phyloP scores from a whole-genome alignment of 2,888 invertebrate genomes.

The Embidobia sp. region DNA sequence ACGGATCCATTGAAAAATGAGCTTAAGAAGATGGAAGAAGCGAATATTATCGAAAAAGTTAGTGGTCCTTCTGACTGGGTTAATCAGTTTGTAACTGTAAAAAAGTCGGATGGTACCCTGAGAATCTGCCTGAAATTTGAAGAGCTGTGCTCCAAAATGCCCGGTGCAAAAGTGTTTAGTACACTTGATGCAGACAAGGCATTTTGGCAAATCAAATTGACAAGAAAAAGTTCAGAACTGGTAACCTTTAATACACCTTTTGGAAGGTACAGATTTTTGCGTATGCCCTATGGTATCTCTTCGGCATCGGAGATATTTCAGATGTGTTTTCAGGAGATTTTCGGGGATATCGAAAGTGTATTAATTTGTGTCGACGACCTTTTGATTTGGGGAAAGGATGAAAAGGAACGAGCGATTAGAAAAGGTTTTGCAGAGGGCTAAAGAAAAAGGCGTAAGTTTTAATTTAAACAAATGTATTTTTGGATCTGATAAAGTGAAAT shows the following conservation, averaged over 20 bases:
- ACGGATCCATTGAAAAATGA: slow-evolving; percentile 58
- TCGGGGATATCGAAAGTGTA: slow-evolving; percentile 11
- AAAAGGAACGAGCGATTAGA: slow-evolving; percentile 66
- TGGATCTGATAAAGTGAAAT: not conserved
- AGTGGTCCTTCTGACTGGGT: slow-evolving; percentile 65
- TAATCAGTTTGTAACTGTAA: slow-evolving; percentile 60
- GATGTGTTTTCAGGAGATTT: not conserved
- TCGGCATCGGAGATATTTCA: slow-evolving; percentile 56
- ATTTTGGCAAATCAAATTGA: slow-evolving; percentile 69
- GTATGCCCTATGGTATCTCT: slow-evolving; percentile 71
- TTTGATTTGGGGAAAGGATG: slow-evolving; percentile 64
- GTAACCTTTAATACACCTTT: slow-evolving; percentile 70
- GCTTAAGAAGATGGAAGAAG: slow-evolving; percentile 35
- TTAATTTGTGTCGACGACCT: slow-evolving; percentile 12
- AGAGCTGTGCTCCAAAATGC: slow-evolving; percentile 68
- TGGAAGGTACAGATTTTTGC: slow-evolving; percentile 70
- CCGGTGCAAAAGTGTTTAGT: slow-evolving; percentile 66
- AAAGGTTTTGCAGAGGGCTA: slow-evolving; percentile 47
- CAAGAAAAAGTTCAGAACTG: slow-evolving; percentile 62
- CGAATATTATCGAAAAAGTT: slow-evolving; percentile 57
- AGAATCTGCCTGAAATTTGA: slow-evolving; percentile 68
- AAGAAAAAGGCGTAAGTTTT: slow-evolving; percentile 42
- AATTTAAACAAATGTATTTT: slow-evolving; percentile 58
- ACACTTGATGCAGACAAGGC: slow-evolving; percentile 68
- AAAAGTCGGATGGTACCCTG: slow-evolving; percentile 54